Percentiles rank a stretch among this genome's conserved stretches.
phyloP scores from a whole-genome alignment of 2,888 invertebrate genomes.

The Steinernema hermaphroditum region DNA sequence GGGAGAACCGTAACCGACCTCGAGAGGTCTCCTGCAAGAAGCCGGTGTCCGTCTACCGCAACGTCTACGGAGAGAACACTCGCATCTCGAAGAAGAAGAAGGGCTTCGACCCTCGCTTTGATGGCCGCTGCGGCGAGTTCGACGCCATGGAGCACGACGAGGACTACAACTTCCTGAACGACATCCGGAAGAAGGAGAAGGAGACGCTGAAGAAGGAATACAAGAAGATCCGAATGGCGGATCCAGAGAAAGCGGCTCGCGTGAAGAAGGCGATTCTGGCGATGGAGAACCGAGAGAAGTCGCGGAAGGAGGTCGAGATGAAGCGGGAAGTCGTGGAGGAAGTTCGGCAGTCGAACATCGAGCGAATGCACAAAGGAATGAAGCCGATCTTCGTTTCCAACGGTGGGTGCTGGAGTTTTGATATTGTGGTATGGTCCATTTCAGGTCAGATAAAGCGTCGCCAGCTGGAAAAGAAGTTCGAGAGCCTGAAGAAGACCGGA shows the following conservation, averaged over 20 bases:
- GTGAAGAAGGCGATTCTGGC: slow-evolving; percentile 36
- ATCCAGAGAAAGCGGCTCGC: slow-evolving; percentile 27
- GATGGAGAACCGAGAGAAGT: slow-evolving; percentile 32
- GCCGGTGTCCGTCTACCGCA: slow-evolving; percentile 42
- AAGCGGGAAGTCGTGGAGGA: slow-evolving; percentile 50
- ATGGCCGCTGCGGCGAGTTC: slow-evolving; percentile 54
- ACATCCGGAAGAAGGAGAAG: slow-evolving; percentile 51
- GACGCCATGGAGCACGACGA: slow-evolving; percentile 54
- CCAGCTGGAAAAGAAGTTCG: slow-evolving; percentile 51
- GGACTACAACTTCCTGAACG: slow-evolving; percentile 59
- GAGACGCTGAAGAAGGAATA: slow-evolving; percentile 36
- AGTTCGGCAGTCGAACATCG: slow-evolving; percentile 54
- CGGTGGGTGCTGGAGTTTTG: slow-evolving; percentile 29
- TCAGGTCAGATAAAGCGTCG: slow-evolving; percentile 46
- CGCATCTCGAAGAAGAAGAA: slow-evolving; percentile 34
- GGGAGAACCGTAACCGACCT: slow-evolving; percentile 52
- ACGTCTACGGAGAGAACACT: slow-evolving; percentile 37
- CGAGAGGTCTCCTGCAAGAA: slow-evolving; percentile 58
- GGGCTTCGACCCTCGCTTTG: slow-evolving; percentile 60
- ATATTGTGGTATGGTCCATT: slow-evolving; percentile 27
- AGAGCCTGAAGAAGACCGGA: slow-evolving; percentile 48
- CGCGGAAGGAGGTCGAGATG: slow-evolving; percentile 43
- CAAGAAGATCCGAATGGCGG: not conserved
- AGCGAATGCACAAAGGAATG: slow-evolving; percentile 57
- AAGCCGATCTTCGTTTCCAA: slow-evolving; percentile 45